Conservation (phyloP, 2,797 vertebrate species). For the Parauchenoglanis ngamensis region DNA sequence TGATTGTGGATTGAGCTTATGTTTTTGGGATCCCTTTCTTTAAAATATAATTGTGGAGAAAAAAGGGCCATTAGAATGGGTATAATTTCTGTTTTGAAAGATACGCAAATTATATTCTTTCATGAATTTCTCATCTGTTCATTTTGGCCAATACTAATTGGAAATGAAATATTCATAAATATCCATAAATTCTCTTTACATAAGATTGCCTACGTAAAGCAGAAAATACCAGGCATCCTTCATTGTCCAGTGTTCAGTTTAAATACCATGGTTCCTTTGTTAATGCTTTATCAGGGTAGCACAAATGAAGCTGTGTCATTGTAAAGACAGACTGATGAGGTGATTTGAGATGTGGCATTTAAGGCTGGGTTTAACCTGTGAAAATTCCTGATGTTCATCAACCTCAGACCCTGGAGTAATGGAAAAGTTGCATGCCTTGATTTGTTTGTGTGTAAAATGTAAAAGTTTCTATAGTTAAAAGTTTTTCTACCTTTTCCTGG, state of each 20-base stretch:
- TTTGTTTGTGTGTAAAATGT: constrained; percentile 8
- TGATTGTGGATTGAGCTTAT: background rate
- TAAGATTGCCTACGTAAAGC: background rate
- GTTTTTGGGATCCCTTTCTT: background rate
- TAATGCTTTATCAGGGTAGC: background rate
- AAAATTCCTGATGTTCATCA: constrained; percentile 26
- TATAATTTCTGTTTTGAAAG: background rate
- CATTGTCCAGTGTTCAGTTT: background rate
- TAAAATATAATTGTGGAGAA: background rate
- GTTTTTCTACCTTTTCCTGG: background rate
- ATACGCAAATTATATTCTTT: background rate
- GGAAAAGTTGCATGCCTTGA: constrained; percentile 13
- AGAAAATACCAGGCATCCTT: background rate
- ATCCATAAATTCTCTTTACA: background rate
- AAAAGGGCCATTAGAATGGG: background rate
- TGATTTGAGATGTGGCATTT: constrained; percentile 34
- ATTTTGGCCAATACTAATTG: background rate
- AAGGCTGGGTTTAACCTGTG: constrained; percentile 4
- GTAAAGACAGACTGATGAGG: background rate
- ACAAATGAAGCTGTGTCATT: background rate
- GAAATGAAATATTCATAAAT: background rate
- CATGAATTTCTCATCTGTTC: background rate
- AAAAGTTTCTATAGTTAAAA: constrained; percentile 9
- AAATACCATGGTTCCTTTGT: background rate
- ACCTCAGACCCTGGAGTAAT: constrained; percentile 20